These are phyloP conservation scores for Gallinago solitaria DNA, from an alignment of 2,797 vertebrate genomes.

Conservation along the genomic window DNA sequence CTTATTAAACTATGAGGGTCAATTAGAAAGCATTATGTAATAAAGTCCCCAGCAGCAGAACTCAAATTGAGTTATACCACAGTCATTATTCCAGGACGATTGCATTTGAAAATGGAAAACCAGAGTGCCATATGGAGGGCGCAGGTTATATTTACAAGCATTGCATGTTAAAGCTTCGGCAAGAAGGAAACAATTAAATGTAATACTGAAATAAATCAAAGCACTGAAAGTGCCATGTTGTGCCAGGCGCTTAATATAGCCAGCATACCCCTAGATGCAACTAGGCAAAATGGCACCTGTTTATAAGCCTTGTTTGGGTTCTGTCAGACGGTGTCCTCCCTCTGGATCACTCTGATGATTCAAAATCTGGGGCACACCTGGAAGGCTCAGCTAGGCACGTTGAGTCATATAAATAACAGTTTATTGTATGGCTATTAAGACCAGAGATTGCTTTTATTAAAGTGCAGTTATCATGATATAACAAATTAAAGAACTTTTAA, in stretches of 20 bases:
- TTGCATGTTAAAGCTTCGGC: slow-evolving; percentile 80
- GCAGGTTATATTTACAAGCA: slow-evolving; percentile 81
- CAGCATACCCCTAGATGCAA: slow-evolving; percentile 59
- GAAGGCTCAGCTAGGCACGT: slow-evolving; percentile 56
- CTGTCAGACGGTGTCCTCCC: slow-evolving; percentile 50
- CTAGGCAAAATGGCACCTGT: slow-evolving; percentile 64
- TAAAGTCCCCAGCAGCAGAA: slow-evolving; percentile 94
- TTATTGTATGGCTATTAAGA: slow-evolving; percentile 81
- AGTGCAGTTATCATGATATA: slow-evolving; percentile 80
- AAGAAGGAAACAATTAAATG: slow-evolving; percentile 84
- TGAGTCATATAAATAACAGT: slow-evolving; percentile 79
- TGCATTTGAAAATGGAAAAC: slow-evolving; percentile 86
- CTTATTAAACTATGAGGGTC: slow-evolving; percentile 96
- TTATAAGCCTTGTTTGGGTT: slow-evolving; percentile 58
- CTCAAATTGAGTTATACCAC: slow-evolving; percentile 95
- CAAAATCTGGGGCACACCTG: slow-evolving; percentile 80
- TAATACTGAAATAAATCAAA: slow-evolving; percentile 83
- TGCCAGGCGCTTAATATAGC: slow-evolving; percentile 68
- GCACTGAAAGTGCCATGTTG: slow-evolving; percentile 64
- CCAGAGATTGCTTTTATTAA: slow-evolving; percentile 81
- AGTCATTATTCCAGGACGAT: slow-evolving; percentile 84
- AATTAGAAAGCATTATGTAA: slow-evolving; percentile 99
- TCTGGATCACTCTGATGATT: slow-evolving; percentile 25
- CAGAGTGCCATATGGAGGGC: slow-evolving; percentile 80
- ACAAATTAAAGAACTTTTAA: slow-evolving; percentile 83